Evolutionary conservation across 2,888 invertebrate species (phyloP), one percentile per base, ranked within the genome.

Genomic region (Tenthredo livida): DNA sequence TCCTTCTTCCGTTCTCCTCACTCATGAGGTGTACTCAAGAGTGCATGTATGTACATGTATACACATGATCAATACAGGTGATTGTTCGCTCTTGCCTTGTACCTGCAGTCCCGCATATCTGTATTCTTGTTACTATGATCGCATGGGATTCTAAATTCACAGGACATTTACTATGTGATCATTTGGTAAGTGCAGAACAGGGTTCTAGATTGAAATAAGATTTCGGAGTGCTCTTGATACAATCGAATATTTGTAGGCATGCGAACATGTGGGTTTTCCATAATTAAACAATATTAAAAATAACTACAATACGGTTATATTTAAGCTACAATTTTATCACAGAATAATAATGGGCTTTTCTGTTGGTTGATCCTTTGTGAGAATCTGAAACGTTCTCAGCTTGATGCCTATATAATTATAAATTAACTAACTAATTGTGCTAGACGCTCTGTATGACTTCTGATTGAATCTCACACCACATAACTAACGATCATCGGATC

Each of bases 1-100:
- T 77, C 29, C 33, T 77, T 77, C 77, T 50, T 50, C 33, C 54
- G 7, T 29, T 50, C 25, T 77, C 9, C 7, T 73, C 43, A 73
- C 73, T 43, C 33, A 33, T 33, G 0, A 67, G 43, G 9, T 43
- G 50, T 50, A 29, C 50, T 17, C 21, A 9, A 40, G n/a, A 73
- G 10, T 17, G n/a, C 17, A 10, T n/a, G 43, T 21, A 29, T 1
- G 12, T 12, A 15, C 6, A 10, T 43, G 10, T 43, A 43, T 43
- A 43, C 6, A 37, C 72, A 40, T 72, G 72, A 37, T 72, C 37
- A 40, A 0, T 40, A 17, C 72, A 43, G 3, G n/a, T n/a, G n/a
- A n/a, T 72, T 73, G 9, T 73, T 29, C 15, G 21, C 21, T 29
- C 1, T n/a, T n/a, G 37, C 9, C 21, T 21, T 2, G 10, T 17